Base-by-base conservation (phyloP, 2,113 vertebrate genomes). In the Trichomycterus rosablanca region DNA sequence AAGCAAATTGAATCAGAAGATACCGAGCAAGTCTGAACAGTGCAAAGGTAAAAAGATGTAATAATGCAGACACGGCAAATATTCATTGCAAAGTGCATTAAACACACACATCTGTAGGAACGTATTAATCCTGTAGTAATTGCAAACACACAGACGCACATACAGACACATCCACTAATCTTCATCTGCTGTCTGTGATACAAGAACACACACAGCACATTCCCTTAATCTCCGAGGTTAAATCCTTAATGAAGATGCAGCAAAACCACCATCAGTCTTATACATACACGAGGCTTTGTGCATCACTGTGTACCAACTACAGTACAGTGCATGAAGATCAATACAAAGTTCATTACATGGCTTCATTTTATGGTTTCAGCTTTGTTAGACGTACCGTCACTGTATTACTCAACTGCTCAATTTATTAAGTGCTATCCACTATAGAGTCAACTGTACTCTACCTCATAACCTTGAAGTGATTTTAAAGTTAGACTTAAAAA, bases 141-240 rank as follows among this genome's bases (percentile, higher is more conserved):
- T 3, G 11, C 35, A 24, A 3, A 28, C 20, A 30, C 39, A 11
- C 43, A 24, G 7, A 40, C 22, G 24, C 40, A 7, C 30, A 46
- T 6, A n/a, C n/a, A n/a, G n/a, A n/a, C n/a, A n/a, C n/a, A n/a
- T n/a, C n/a, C n/a, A n/a, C n/a, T n/a, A n/a, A n/a, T n/a, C n/a
- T n/a, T n/a, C n/a, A n/a, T n/a, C n/a, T n/a, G n/a, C n/a, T n/a
- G n/a, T n/a, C n/a, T n/a, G n/a, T n/a, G n/a, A 46, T n/a, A 55
- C 43, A 45, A 16, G 48, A 4, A 64, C 39, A 26, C n/a, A n/a
- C n/a, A 39, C 34, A 22, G 39, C 48, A 54, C 32, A 48, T 39
- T 60, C 39, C 34, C 37, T 63, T 50, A 58, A 63, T 62, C 24
- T 68, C 43, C 34, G 15, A 24, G 58, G 43, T 68, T 34, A 52